Conservation (phyloP, 2,113 vertebrate species). For the Orthonyx spaldingii region DNA sequence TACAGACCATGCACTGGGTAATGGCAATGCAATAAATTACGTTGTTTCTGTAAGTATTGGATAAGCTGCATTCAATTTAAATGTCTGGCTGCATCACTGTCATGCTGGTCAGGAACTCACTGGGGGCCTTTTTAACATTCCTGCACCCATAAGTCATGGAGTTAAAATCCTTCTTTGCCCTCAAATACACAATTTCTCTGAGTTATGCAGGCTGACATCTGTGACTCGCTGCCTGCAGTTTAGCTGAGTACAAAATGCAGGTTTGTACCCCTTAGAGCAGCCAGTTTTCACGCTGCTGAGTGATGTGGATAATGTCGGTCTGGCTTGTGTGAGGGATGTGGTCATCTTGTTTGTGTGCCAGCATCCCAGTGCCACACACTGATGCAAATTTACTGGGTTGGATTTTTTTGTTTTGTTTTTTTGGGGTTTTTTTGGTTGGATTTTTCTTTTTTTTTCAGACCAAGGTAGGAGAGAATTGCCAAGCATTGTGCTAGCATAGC, state of each 20-base stretch:
- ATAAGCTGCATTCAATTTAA: slow-evolving; percentile 52
- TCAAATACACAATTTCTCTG: not conserved
- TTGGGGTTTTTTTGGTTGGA: not conserved
- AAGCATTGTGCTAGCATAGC: not conserved
- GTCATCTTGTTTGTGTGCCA: not conserved
- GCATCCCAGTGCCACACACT: not conserved
- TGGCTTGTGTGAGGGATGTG: not conserved
- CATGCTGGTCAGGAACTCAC: slow-evolving; percentile 16
- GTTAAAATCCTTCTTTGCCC: not conserved
- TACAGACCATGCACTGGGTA: not conserved
- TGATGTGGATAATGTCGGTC: rapidly evolving
- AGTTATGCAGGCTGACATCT: not conserved
- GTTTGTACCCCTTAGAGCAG: not conserved
- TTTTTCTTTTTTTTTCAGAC: not conserved
- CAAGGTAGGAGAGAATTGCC: not conserved
- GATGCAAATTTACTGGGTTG: not conserved
- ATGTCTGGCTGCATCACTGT: slow-evolving; percentile 18
- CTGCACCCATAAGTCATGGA: slow-evolving; percentile 22
- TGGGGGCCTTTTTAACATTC: slow-evolving; percentile 36
- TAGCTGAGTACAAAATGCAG: not conserved
- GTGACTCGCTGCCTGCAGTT: not conserved
- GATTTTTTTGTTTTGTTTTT: not conserved
- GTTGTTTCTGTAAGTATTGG: not conserved
- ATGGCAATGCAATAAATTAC: slow-evolving; percentile 14
- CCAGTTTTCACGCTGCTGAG: not conserved